phyloP scores from a whole-genome alignment of 2,888 invertebrate genomes.

The Gandaritis pyraliata region DNA sequence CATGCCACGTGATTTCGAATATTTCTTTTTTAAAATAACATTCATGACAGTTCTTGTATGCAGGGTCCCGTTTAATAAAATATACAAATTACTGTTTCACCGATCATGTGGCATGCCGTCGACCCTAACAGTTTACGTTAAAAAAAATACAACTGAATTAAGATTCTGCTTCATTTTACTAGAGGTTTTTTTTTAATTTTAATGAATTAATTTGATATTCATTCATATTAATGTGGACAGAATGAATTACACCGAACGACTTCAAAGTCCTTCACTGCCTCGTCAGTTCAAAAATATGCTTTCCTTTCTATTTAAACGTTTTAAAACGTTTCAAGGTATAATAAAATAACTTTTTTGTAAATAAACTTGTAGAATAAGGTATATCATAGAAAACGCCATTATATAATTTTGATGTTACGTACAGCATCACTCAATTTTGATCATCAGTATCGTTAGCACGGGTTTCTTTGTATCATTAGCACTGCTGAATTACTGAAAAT shows the following conservation, averaged over 20 bases:
- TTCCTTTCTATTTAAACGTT: slow-evolving; percentile 23
- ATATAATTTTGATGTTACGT: slow-evolving; percentile 43
- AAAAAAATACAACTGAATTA: no score
- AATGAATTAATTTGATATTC: no score
- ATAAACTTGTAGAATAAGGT: slow-evolving; percentile 37
- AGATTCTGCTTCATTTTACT: no score
- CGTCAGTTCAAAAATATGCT: slow-evolving; percentile 25
- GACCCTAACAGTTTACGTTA: no score
- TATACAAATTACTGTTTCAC: no score
- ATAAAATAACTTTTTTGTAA: slow-evolving; percentile 35
- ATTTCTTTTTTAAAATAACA: background rate
- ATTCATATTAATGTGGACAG: no score
- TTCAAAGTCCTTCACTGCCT: slow-evolving; percentile 5
- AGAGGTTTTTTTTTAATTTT: no score
- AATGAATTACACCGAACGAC: background rate
- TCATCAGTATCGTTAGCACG: slow-evolving; percentile 41
- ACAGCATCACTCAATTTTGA: slow-evolving; percentile 47
- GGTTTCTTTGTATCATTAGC: background rate
- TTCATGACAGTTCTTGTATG: no score
- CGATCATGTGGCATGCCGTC: no score
- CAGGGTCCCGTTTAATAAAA: no score
- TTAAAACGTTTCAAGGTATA: slow-evolving; percentile 29
- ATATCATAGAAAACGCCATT: slow-evolving; percentile 43
- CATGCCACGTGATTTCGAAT: slow-evolving; percentile 3
- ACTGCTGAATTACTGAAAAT: background rate